Base-by-base conservation (phyloP, 2,113 vertebrate species). In the Pycnonotus jocosus region DNA sequence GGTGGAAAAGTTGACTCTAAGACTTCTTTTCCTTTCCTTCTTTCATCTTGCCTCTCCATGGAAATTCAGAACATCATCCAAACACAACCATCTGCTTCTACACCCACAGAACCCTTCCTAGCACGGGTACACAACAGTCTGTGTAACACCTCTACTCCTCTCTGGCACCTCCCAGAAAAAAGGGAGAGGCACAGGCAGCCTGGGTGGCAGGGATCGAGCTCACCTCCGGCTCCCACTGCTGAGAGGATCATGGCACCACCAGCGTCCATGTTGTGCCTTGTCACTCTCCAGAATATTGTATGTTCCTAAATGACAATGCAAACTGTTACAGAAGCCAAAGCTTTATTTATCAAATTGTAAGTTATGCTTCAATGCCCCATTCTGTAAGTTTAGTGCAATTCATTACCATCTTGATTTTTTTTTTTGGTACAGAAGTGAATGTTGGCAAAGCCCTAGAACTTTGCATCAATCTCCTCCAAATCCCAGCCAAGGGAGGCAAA, bases 361-460 rank as follows among this genome's bases (percentile, higher is more conserved):
- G 2, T 17, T 68, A 87, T 28, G 42, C 45, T 73, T 60, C 65
- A 69, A 17, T 0, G 0, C 10, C 15, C 30, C 1, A 4, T 58
- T 81, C 40, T 25, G 0, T 15, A 70, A 48, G 7, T 14, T 81
- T 38, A 68, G 62, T 15, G 35, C 53, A 90, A 56, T 15, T 81
- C 27, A 20, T 20, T 17, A 56, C 8, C 42, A 66, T 21, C 53
- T 19, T 83, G 31, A 8, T 33, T 4, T 8, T 37, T 4, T 8
- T 37, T 80, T 65, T 37, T 77, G n/a, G 48, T 54, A 51, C 19
- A 25, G 37, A 61, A 83, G 17, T 15, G 7, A 48, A 35, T 33
- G 9, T 25, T 85, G 86, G 31, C 30, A 73, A 80, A 57, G 25
- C 15, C 57, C 64, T 81, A 42, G 53, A 84, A 68, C 31, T 79